Percentiles rank a stretch among this genome's conserved stretches.
These are phyloP conservation scores for Rotaria macrura DNA, from an alignment of 2,888 invertebrate genomes.

Conservation along the genomic window DNA sequence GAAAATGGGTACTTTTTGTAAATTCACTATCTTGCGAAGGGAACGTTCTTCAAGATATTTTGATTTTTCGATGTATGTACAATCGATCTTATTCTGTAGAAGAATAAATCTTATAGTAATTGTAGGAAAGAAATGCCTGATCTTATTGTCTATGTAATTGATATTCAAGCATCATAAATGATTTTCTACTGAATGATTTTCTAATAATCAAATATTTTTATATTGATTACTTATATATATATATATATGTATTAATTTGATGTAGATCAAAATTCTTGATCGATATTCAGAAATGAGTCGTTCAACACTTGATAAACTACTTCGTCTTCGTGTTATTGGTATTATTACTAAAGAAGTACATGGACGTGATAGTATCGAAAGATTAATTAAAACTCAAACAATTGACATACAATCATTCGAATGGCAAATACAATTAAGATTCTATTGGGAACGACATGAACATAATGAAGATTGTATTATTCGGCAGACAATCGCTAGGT, in stretches of 20 bases:
- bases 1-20: too few species aligned
- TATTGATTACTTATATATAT: neutral
- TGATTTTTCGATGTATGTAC: too few species aligned
- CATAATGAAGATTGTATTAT: slow-evolving; percentile 63
- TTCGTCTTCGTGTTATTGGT: slow-evolving; percentile 70
- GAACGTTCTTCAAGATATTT: too few species aligned
- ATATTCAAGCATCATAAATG: too few species aligned
- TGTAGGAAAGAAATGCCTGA: too few species aligned
- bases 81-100: too few species aligned
- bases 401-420: slow-evolving; percentile 67
- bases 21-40: too few species aligned
- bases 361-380: slow-evolving; percentile 75
- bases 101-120: too few species aligned
- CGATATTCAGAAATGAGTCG: neutral
- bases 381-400: slow-evolving; percentile 62
- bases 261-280: slow-evolving; percentile 19
- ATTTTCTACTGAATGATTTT: too few species aligned
- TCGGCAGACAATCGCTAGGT: slow-evolving; percentile 66
- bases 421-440: slow-evolving; percentile 77
- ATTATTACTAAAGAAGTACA: slow-evolving; percentile 80
- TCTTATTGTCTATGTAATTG: too few species aligned
- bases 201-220: too few species aligned
- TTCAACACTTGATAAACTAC: slow-evolving; percentile 37
- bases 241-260: too few species aligned
- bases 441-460: slow-evolving; percentile 66